Conservation (phyloP, 1,140 invertebrate genomes). For the Bactericera cockerelli region DNA sequence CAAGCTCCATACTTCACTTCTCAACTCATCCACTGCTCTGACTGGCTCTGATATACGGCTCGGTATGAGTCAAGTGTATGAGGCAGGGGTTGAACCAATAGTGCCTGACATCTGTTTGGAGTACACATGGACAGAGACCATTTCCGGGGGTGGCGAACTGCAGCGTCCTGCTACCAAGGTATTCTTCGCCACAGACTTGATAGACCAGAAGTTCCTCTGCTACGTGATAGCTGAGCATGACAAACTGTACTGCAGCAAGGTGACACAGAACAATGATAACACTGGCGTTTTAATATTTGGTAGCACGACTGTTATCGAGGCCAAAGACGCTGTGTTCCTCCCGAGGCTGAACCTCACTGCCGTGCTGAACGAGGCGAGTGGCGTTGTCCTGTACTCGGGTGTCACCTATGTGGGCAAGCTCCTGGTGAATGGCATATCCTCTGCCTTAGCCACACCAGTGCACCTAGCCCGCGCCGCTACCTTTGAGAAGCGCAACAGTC, state of each 20-base stretch:
- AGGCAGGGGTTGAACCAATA: conserved; percentile 39
- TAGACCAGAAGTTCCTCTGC: conserved; percentile 68
- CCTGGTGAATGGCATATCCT: conserved; percentile 54
- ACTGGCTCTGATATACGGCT: conserved; percentile 18
- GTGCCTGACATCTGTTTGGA: conserved; percentile 74
- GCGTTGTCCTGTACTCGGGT: conserved; percentile 74
- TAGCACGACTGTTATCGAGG: conserved; percentile 47
- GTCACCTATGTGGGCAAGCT: conserved; percentile 64
- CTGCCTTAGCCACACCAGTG: conserved; percentile 36
- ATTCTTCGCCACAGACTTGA: conserved; percentile 65
- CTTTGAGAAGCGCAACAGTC: conserved; percentile 33
- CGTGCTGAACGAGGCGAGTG: conserved; percentile 57
- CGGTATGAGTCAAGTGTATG: conserved; percentile 17
- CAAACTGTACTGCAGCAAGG: conserved; percentile 52
- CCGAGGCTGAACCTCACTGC: conserved; percentile 62
- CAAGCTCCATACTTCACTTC: not conserved
- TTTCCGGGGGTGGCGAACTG: conserved; percentile 29
- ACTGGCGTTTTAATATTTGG: conserved; percentile 47
- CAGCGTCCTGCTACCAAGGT: conserved; percentile 52
- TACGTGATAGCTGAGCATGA: conserved; percentile 51
- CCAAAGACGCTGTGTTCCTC: conserved; percentile 67
- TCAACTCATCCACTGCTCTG: conserved; percentile 14
- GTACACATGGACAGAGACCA: conserved; percentile 67
- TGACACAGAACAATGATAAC: conserved; percentile 49
- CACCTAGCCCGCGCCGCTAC: conserved; percentile 24